A percentile compares a stretch with the other conserved stretches of the same genome.
Conservation (phyloP, 1,140 invertebrate species). For the Macrocentrus cingulum region DNA sequence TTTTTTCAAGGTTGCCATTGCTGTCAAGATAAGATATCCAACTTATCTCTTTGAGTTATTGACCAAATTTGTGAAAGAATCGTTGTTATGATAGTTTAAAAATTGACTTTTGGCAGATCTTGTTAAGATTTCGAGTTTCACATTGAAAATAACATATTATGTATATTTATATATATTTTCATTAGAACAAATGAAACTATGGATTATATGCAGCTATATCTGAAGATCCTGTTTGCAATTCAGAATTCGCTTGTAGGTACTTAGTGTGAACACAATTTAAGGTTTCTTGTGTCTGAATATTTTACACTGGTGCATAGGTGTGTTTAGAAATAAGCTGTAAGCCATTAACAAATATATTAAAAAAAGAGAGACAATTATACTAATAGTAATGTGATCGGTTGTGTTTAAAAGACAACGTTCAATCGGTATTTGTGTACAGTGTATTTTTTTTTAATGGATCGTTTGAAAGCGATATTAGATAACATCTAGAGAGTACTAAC, state of each 20-base stretch:
- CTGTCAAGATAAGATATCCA: too few species aligned
- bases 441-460: slow-evolving; percentile 23
- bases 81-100: too few species aligned
- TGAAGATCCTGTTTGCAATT: slow-evolving; percentile 38
- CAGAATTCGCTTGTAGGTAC: slow-evolving; percentile 42
- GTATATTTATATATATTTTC: slow-evolving; percentile 9
- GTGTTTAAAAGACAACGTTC: slow-evolving; percentile 42
- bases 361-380: slow-evolving; percentile 3
- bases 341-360: slow-evolving; percentile 4
- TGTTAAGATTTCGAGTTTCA: too few species aligned
- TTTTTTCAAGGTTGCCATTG: too few species aligned
- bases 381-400: slow-evolving; percentile 40
- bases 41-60: too few species aligned
- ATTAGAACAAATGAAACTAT: slow-evolving; percentile 28
- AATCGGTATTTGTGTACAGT: slow-evolving; percentile 29
- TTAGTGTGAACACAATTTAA: slow-evolving; percentile 37
- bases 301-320: slow-evolving; percentile 46
- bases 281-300: slow-evolving; percentile 43
- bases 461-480: slow-evolving; percentile 31
- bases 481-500: slow-evolving; percentile 25
- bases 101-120: too few species aligned
- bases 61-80: too few species aligned
- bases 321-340: slow-evolving; percentile 26
- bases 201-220: slow-evolving; percentile 45
- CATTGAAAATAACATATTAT: slow-evolving; percentile 1